Base-by-base conservation (phyloP, 2,888 invertebrate species). In the Caenorhabditis afra region DNA sequence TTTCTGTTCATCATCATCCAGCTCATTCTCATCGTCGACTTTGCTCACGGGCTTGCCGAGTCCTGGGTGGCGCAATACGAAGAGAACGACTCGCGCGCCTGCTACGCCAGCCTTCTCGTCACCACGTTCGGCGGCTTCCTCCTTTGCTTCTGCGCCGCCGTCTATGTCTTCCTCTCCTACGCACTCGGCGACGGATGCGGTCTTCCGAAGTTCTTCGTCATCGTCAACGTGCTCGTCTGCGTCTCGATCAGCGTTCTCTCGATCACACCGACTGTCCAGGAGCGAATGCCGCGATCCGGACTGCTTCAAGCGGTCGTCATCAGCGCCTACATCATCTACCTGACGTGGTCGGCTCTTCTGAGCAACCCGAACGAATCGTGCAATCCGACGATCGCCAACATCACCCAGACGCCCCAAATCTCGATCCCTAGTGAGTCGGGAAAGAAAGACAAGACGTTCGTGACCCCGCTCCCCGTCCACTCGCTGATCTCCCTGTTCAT, bases 261-360 rank as follows among this genome's bases (percentile, higher is more conserved):
- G 0, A 94, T 98, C 87, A 92, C 97, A 87, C 98, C 99, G 1
- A 92, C 93, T 70, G 95, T 99, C 12, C 98, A 99, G 92, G 96
- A 97, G 90, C 87, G 79, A 44, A 86, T 87, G 85, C 89, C 89
- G 10, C 81, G 84, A 14, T 97, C 97, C 47, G 99, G 99, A 37
- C 93, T 99, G 23, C 93, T 93, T 1, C 91, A 91, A 71, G 95
- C 98, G 0, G 94, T 97, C 0, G 93, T 97, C 66, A 96, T 99
- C 62, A 94, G 95, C 7, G 92, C 96, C 14, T 99, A 99, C 91
- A 95, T 96, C 12, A 93, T 95, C 89, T 99, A 96, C 91, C 93
- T 99, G 86, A 99, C 99, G 62, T 99, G 99, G 99, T 96, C 98
- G 0, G 95, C 97, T 23, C 94, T 99, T 91, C 94, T 95, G 82